Percentiles rank a stretch among this genome's conserved stretches.
phyloP scores from a whole-genome alignment of 1,140 invertebrate species.

The Drosophila ercepeae region DNA sequence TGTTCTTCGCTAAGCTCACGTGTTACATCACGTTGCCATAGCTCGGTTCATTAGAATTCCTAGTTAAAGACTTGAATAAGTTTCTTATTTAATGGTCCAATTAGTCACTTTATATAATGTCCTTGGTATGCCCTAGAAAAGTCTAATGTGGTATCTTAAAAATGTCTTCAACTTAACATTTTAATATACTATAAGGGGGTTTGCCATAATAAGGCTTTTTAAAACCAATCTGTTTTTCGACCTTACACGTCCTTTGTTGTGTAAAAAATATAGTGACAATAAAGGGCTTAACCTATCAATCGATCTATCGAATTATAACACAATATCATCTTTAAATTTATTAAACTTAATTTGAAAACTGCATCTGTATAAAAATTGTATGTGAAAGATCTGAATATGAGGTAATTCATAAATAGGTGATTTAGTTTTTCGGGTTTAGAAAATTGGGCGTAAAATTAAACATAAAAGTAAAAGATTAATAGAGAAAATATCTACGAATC shows the following conservation, averaged over 20 bases:
- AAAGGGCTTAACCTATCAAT: background rate
- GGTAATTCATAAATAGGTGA: too few relatives aligned
- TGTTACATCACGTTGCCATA: conserved; percentile 6
- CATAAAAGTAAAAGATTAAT: too few relatives aligned
- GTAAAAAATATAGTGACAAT: background rate
- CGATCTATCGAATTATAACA: too few relatives aligned
- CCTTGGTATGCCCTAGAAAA: background rate
- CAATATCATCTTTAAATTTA: too few relatives aligned
- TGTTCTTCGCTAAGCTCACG: conserved; percentile 13
- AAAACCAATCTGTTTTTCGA: background rate
- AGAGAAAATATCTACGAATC: too few relatives aligned
- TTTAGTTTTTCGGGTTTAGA: too few relatives aligned
- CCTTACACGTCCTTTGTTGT: background rate
- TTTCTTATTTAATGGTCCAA: background rate
- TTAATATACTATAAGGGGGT: background rate
- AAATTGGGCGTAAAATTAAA: too few relatives aligned
- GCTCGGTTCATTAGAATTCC: conserved; percentile 8
- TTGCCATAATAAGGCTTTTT: background rate
- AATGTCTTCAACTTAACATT: background rate
- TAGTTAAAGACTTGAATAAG: conserved; percentile 4
- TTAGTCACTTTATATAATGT: background rate
- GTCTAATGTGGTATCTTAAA: background rate
- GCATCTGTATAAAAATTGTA: too few relatives aligned
- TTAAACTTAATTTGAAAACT: too few relatives aligned
- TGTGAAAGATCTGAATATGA: too few relatives aligned